phyloP scores from a whole-genome alignment of 1,140 invertebrate species.

The Drosophila arawakana region DNA sequence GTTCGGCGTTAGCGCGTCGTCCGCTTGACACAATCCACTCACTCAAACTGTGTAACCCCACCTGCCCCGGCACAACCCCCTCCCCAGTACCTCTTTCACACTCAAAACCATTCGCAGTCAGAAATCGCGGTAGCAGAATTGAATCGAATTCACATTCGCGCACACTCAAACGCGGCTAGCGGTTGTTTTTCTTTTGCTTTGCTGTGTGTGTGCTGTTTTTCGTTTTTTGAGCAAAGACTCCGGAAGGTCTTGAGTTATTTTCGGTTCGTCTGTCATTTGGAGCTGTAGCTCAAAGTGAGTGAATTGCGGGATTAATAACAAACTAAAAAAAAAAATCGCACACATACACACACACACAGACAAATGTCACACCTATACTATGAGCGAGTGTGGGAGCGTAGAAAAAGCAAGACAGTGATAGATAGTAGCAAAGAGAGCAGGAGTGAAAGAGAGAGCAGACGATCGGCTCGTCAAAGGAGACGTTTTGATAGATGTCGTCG shows the following conservation, averaged over 20 bases:
- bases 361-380: constrained; percentile 31
- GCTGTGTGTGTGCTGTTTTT: neutral
- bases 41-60: constrained; percentile 20
- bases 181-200: neutral
- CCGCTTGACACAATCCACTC: constrained; percentile 32
- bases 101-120: constrained; percentile 12
- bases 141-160: constrained; percentile 38
- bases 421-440: constrained; percentile 12
- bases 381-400: neutral
- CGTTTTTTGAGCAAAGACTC: constrained; percentile 22
- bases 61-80: neutral
- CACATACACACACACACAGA: constrained; percentile 7
- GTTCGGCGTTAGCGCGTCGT: constrained; percentile 11
- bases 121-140: constrained; percentile 28
- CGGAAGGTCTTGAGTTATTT: constrained; percentile 59
- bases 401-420: constrained; percentile 1
- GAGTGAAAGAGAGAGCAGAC: neutral
- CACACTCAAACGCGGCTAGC: constrained; percentile 25
- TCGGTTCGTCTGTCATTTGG: constrained; percentile 40
- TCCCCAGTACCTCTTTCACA: neutral
- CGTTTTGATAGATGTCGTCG: constrained; percentile 27
- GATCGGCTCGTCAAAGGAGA: constrained; percentile 46
- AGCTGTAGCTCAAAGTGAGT: constrained; percentile 55
- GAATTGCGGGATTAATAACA: constrained; percentile 55
- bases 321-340: constrained; percentile 36